Percentiles rank a stretch among this genome's conserved stretches.
These are phyloP conservation scores for Enteromius treurensis DNA, from an alignment of 2,797 vertebrate genomes.

Conservation along the genomic window DNA sequence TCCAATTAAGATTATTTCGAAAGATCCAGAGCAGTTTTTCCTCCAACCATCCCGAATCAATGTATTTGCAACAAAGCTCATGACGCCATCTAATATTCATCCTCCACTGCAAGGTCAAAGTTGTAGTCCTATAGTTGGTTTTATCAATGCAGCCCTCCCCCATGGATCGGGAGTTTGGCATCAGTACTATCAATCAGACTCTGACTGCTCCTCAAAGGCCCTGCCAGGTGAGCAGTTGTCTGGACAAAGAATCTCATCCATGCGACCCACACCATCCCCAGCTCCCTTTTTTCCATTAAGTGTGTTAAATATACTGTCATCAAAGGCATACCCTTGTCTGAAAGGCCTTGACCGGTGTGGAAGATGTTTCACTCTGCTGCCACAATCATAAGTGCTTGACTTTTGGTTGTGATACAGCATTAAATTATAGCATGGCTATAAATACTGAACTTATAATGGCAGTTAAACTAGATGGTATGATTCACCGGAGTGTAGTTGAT, in stretches of 20 bases:
- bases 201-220: conserved; percentile 46
- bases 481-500: conserved; percentile 6
- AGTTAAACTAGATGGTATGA: conserved; percentile 26
- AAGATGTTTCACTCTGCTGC: conserved; percentile 39
- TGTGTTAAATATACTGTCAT: conserved; percentile 54
- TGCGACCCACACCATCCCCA: conserved; percentile 44
- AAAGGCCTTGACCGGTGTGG: conserved; percentile 36
- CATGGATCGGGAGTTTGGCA: conserved; percentile 14
- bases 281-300: conserved; percentile 51
- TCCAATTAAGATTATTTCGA: not conserved
- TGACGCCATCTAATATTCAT: conserved; percentile 13
- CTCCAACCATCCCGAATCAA: not conserved
- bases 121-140: conserved; percentile 14
- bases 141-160: conserved; percentile 34
- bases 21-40: not conserved
- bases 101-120: conserved; percentile 31
- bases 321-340: conserved; percentile 45
- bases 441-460: conserved; percentile 35
- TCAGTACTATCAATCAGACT: conserved; percentile 46
- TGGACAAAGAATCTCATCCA: conserved; percentile 50
- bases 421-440: conserved; percentile 44
- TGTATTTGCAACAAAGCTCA: not conserved
- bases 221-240: conserved; percentile 55
- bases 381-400: conserved; percentile 28
- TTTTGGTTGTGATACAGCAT: conserved; percentile 36